Base-by-base conservation (phyloP, 2,797 vertebrate genomes). In the Mus caroli region DNA sequence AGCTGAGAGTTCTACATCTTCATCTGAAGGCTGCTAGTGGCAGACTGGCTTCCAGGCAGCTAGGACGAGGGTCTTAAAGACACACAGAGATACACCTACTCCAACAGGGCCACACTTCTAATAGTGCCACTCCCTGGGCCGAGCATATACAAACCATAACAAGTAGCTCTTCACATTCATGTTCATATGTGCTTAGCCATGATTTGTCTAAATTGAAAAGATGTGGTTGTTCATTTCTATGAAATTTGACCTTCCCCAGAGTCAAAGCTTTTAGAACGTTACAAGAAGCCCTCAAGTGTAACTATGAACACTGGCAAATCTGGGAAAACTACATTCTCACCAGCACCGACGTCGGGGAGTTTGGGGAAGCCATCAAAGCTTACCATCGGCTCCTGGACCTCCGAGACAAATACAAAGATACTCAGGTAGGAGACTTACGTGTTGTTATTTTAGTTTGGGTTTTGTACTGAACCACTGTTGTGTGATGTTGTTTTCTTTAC, bases 251-350 rank as follows among this genome's bases (percentile, higher is more conserved):
- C 76, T 95, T 83, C 77, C 13, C 34, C 97, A 99, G 99, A 98
- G 97, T 97, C 73, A 99, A 99, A 98, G 99, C 99, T 58, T 99
- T 99, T 95, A 98, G 98, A 64, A 99, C 99, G 6, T 99, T 99
- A 85, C 99, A 99, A 92, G 99, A 99, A 98, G 99, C 99, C 67
- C 99, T 99, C 90, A 99, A 99, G 97, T 99, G 99, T 97, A 99
- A 99, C 98, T 99, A 99, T 43, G 99, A 99, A 91, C 99, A 99
- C 96, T 99, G 99, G 99, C 99, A 99, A 98, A 99, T 99, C 98
- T 99, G 99, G 99, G 99, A 99, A 98, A 99, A 99, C 98, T 99
- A 99, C 96, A 98, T 99, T 56, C 96, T 98, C 0, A 99, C 99
- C 90, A 99, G 99, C 98, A 99, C 98, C 15, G 99, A 99, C 20